Percentiles rank a stretch among this genome's conserved stretches.
phyloP scores from a whole-genome alignment of 2,113 vertebrate genomes.

The Apus apus region DNA sequence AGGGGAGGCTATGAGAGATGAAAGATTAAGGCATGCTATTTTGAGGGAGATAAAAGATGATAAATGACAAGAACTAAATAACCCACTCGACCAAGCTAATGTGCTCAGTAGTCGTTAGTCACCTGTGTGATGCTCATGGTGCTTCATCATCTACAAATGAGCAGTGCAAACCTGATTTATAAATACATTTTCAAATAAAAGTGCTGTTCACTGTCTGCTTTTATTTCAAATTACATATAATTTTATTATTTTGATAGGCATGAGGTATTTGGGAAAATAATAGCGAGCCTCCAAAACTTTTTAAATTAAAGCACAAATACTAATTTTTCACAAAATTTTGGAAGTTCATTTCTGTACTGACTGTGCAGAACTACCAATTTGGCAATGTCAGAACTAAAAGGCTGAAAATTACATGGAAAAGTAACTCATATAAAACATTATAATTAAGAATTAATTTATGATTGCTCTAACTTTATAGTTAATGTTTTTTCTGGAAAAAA shows the following conservation, averaged over 20 bases:
- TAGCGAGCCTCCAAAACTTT: neutral
- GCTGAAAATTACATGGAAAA: neutral
- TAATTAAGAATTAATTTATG: neutral
- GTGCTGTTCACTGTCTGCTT: neutral
- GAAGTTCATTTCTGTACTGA: neutral
- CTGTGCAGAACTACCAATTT: neutral
- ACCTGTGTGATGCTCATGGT: neutral
- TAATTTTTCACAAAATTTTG: fast-evolving
- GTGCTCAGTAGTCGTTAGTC: neutral
- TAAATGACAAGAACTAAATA: neutral
- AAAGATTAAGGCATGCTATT: slow-evolving; percentile 9
- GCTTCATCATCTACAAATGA: neutral
- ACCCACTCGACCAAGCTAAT: neutral
- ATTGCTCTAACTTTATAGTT: neutral
- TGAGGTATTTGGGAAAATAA: neutral
- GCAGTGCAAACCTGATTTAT: neutral
- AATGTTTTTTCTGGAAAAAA: neutral
- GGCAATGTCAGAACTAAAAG: neutral
- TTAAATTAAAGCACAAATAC: neutral
- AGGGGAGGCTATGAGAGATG: neutral
- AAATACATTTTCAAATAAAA: neutral
- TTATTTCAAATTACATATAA: neutral
- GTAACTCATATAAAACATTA: neutral
- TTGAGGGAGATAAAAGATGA: neutral
- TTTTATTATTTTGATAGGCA: neutral